phyloP scores from a whole-genome alignment of 2,113 vertebrate genomes.

The Sialia sialis region DNA sequence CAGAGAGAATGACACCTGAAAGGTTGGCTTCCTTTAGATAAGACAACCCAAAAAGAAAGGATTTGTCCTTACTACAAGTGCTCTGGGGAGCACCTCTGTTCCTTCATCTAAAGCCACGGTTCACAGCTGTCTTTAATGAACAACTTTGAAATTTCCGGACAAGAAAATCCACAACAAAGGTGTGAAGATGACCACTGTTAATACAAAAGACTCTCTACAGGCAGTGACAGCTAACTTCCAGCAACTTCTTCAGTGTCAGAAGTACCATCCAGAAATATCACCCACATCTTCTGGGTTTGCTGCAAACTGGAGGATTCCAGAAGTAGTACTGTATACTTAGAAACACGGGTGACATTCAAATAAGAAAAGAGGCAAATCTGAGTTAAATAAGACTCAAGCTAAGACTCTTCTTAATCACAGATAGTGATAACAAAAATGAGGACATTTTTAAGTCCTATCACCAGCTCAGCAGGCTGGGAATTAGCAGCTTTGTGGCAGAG shows the following conservation, averaged over 20 bases:
- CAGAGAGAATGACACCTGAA: neutral
- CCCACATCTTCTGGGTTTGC: neutral
- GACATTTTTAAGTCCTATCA: neutral
- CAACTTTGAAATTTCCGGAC: neutral
- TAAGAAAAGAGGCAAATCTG: neutral
- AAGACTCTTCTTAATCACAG: neutral
- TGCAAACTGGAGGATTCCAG: neutral
- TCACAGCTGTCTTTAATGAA: neutral
- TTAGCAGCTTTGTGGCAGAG: neutral
- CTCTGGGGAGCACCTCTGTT: neutral
- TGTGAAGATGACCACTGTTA: neutral
- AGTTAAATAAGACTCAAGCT: neutral
- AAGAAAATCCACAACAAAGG: neutral
- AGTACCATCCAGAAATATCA: neutral
- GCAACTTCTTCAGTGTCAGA: neutral
- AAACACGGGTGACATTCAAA: neutral
- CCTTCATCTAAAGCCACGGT: neutral
- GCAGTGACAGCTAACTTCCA: neutral
- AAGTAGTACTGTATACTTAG: neutral
- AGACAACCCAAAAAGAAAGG: neutral
- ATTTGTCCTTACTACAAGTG: neutral
- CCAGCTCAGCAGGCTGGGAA: neutral
- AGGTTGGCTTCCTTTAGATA: neutral
- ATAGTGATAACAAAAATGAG: neutral
- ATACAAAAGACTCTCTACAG: neutral